A percentile compares a stretch with the other conserved stretches of the same genome.
These are phyloP conservation scores for Scalopus aquaticus DNA, from an alignment of 2,113 vertebrate genomes.

Conservation along the genomic window DNA sequence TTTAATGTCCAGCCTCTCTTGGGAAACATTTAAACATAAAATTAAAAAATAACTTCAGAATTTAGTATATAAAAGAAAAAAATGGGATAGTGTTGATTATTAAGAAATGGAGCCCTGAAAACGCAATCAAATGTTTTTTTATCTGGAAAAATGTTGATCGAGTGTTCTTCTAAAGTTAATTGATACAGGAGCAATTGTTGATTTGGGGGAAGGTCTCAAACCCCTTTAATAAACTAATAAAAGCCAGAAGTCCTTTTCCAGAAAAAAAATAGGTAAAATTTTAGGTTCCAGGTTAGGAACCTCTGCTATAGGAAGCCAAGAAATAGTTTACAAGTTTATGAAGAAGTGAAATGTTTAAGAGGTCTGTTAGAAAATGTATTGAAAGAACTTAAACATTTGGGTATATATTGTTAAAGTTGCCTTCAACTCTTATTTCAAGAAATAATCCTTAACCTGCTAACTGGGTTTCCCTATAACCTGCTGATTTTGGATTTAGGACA, in stretches of 20 bases:
- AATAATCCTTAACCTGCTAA: not conserved
- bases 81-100: not conserved
- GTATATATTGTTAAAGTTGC: not conserved
- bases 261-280: not conserved
- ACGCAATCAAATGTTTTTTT: not conserved
- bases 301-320: not conserved
- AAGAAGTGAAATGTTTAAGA: constrained; percentile 23
- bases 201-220: not conserved
- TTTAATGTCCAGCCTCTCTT: not conserved
- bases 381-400: not conserved
- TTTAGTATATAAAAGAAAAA: not conserved
- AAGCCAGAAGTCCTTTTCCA: constrained; percentile 27
- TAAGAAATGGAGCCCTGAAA: not conserved
- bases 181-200: not conserved
- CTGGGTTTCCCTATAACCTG: not conserved
- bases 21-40: not conserved
- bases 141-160: not conserved
- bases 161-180: not conserved
- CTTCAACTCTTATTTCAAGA: not conserved
- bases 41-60: not conserved
- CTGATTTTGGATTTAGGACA: not conserved
- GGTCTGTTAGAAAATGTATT: not conserved
- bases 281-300: not conserved
- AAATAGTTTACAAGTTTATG: not conserved
- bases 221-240: not conserved